A percentile compares a stretch with the other conserved stretches of the same genome.
Conservation (phyloP, 2,797 vertebrate species). For the Miichthys miiuy region DNA sequence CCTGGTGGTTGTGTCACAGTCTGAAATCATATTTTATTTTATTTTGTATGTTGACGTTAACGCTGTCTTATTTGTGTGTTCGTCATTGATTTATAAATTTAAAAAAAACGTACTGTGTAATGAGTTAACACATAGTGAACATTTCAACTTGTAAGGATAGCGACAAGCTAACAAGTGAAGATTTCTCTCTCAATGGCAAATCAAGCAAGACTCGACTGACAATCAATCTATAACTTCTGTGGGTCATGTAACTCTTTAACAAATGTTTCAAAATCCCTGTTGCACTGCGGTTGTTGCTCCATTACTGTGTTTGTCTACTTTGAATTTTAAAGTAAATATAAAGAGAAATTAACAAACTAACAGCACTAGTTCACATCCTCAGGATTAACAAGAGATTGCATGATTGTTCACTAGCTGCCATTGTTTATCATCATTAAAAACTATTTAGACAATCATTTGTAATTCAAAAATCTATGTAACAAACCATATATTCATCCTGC, state of each 20-base stretch:
- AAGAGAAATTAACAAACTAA: background rate
- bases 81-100: conserved; percentile 2
- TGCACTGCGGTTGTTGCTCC: background rate
- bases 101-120: background rate
- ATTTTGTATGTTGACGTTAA: background rate
- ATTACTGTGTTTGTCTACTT: background rate
- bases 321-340: background rate
- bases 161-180: background rate
- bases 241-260: background rate
- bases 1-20: background rate
- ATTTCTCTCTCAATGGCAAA: background rate
- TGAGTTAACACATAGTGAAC: background rate
- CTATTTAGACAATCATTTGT: background rate
- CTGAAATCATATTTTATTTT: conserved; percentile 17
- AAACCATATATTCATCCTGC: background rate
- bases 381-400: background rate
- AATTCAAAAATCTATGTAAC: background rate
- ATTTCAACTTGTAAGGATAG: background rate
- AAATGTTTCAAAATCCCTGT: background rate
- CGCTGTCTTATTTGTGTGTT: background rate
- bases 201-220: background rate
- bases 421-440: background rate
- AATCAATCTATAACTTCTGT: conserved; percentile 5
- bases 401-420: background rate
- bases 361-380: background rate